Evolutionary conservation across 2,888 invertebrate species (phyloP), one percentile per base, ranked within the genome.

Genomic region (Ctena decussata): DNA sequence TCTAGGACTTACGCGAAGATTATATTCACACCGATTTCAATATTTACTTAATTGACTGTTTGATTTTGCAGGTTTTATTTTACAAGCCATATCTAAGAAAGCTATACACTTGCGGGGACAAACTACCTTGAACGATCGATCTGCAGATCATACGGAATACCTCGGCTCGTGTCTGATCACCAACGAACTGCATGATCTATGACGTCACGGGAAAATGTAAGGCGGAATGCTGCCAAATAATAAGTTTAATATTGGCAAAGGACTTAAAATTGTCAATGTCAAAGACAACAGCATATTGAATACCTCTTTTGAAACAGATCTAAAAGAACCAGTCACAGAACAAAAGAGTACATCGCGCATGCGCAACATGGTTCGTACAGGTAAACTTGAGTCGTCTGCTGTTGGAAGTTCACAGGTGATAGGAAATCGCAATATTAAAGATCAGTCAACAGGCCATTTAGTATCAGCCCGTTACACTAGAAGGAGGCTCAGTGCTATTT

Each of bases 371-470:
- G 80, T 82, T 60, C 53, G 46, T 57, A 44, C 53, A n/a, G 73
- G 57, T 82, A 78, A 80, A 44, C 65, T 44, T 15, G 77, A 84
- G 27, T 84, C 87, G 87, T 87, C 84, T 84, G 82, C 87, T 74
- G 71, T 75, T 70, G 70, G 70, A 15, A 32, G 69, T 69, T 65
- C 80, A 65, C 44, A 76, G 15, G 44, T 46, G 5, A 81, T 84
- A 81, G 82, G 73, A 60, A 76, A 53, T 76, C 72, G 53, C 5
- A 18, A 53, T 53, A 53, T 15, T n/a, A 53, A 53, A 53, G 78
- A 24, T 27, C 53, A 65, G 37, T 27, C 21, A 15, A 77, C 37
- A 37, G 75, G 53, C 3, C n/a, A 53, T 2, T 44, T 87, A 1
- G 84, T 84, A 44, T 82, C 82, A 24, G 74, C 79, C 18, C 60